These are phyloP conservation scores for Tetragnatha versicolor DNA, from an alignment of 1,140 invertebrate species.

Conservation along the genomic window DNA sequence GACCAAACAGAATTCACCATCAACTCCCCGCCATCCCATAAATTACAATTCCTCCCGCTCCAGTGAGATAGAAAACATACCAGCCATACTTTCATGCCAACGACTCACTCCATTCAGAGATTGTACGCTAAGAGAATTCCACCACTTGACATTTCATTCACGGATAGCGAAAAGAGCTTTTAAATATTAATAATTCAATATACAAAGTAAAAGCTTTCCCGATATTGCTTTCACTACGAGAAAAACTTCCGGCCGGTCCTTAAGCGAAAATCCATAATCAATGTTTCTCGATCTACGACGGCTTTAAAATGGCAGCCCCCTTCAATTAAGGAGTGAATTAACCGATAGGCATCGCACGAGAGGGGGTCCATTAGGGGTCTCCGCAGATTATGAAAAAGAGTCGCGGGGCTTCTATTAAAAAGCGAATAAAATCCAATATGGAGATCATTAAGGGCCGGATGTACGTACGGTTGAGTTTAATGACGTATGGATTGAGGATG, in stretches of 20 bases:
- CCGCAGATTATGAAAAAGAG: neutral
- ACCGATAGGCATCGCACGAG: conserved; percentile 11
- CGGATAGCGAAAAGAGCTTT: conserved; percentile 5
- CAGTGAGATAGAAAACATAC: no score
- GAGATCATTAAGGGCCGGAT: no score
- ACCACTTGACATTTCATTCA: conserved; percentile 6
- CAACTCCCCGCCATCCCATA: no score
- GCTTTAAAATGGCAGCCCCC: conserved; percentile 6
- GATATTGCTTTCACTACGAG: conserved; percentile 16
- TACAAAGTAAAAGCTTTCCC: conserved; percentile 31
- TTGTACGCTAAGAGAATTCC: neutral
- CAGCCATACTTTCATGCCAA: no score
- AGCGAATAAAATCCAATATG: no score
- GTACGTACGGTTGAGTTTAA: conserved; percentile 3
- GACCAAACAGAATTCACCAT: no score
- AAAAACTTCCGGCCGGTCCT: neutral
- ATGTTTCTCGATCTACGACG: conserved; percentile 4
- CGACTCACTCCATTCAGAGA: no score
- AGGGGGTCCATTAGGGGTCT: neutral
- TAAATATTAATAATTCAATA: conserved; percentile 42
- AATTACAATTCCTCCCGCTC: no score
- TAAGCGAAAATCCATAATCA: conserved; percentile 43
- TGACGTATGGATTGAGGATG: neutral
- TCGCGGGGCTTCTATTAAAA: no score
- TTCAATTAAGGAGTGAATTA: conserved; percentile 37